phyloP scores from a whole-genome alignment of 2,888 invertebrate species.

The Osmoderma eremita region DNA sequence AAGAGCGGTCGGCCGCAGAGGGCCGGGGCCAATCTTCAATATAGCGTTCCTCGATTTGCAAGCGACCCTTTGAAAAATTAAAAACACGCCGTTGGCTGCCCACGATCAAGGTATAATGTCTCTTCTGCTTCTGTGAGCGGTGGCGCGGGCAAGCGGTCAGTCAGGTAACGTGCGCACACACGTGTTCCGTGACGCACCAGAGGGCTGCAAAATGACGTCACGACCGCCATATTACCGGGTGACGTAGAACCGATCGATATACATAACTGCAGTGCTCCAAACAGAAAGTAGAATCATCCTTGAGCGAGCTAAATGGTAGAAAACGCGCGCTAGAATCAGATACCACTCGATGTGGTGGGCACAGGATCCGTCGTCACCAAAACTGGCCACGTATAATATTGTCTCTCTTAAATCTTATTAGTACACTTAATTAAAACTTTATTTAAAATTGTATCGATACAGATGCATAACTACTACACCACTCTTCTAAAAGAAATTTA shows the following conservation, averaged over 20 bases:
- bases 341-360: neutral
- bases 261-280: slow-evolving; percentile 55
- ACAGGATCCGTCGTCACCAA: neutral
- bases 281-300: slow-evolving; percentile 30
- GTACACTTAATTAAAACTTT: too few species aligned
- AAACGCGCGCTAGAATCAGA: slow-evolving; percentile 12
- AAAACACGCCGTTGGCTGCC: slow-evolving; percentile 20
- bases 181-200: slow-evolving; percentile 53
- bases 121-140: slow-evolving; percentile 13
- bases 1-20: too few species aligned
- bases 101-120: slow-evolving; percentile 10
- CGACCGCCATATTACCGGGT: slow-evolving; percentile 65
- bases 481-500: too few species aligned
- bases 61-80: slow-evolving; percentile 4
- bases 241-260: slow-evolving; percentile 63
- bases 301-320: slow-evolving; percentile 21
- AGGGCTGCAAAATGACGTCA: slow-evolving; percentile 61
- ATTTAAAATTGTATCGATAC: too few species aligned
- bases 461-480: too few species aligned
- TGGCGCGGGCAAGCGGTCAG: too few species aligned
- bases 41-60: neutral
- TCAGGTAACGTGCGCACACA: slow-evolving; percentile 43
- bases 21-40: neutral
- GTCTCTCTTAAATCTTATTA: too few species aligned
- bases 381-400: neutral